Percentiles rank a stretch among this genome's conserved stretches.
Evolutionary conservation across 2,113 vertebrate genomes (phyloP).

Genomic region (Puntigrus tetrazona): DNA sequence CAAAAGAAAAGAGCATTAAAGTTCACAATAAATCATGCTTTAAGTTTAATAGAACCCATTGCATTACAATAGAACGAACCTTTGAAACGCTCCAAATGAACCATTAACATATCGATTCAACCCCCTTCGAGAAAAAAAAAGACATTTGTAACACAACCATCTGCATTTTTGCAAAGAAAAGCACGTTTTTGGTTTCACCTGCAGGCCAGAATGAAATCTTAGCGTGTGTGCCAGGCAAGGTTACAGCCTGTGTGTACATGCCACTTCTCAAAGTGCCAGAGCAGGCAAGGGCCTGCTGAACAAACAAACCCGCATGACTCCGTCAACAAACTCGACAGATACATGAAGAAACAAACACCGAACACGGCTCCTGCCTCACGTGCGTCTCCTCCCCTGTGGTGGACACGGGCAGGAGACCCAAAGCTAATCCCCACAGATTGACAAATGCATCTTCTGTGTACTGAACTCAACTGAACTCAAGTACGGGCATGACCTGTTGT

Average conservation of each 20-base stretch:
- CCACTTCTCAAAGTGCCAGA: slow-evolving; percentile 28
- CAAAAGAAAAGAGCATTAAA: too few species aligned
- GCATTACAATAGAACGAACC: too few species aligned
- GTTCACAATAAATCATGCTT: too few species aligned
- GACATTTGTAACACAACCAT: background rate
- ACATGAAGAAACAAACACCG: slow-evolving; percentile 3
- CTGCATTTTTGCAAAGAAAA: background rate
- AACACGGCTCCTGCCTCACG: background rate
- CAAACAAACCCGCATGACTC: slow-evolving; percentile 38
- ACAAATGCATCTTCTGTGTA: slow-evolving; percentile 23
- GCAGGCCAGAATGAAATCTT: background rate
- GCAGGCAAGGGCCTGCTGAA: slow-evolving; percentile 49
- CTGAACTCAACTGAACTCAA: slow-evolving; percentile 40
- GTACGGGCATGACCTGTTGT: slow-evolving; percentile 26
- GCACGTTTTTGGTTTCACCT: background rate
- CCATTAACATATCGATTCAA: background rate
- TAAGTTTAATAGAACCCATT: too few species aligned
- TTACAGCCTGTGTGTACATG: slow-evolving; percentile 44
- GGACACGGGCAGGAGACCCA: background rate
- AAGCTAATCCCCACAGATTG: slow-evolving; percentile 11
- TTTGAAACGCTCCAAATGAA: too few species aligned
- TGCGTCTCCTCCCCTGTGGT: background rate
- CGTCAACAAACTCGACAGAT: slow-evolving; percentile 21
- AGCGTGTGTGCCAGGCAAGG: too few species aligned
- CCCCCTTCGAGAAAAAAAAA: background rate